Evolutionary conservation across 2,113 vertebrate genomes (phyloP).

Genomic region (Eptesicus fuscus): DNA sequence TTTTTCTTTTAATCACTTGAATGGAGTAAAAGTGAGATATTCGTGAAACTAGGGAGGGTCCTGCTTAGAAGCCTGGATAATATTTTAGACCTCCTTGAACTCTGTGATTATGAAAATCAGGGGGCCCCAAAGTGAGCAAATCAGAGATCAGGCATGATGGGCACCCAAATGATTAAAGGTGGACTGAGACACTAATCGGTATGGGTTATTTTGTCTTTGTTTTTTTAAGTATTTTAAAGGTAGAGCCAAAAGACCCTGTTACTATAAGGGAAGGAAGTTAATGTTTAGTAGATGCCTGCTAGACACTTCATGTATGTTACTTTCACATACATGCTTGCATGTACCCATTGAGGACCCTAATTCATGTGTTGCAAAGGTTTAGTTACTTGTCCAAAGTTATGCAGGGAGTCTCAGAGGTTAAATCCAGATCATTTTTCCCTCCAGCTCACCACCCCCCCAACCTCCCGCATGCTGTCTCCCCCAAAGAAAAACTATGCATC

Average conservation of each 20-base stretch:
- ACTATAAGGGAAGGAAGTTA: background rate
- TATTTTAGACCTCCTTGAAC: background rate
- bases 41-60: background rate
- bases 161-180: background rate
- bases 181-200: background rate
- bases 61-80: background rate
- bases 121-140: background rate
- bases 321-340: background rate
- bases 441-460: background rate
- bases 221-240: background rate
- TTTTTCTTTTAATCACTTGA: constrained; percentile 2
- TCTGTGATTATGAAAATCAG: background rate
- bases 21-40: background rate
- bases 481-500: background rate
- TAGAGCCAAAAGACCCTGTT: background rate
- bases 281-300: background rate
- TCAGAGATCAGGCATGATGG: background rate
- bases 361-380: background rate
- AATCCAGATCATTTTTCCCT: background rate
- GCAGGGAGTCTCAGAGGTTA: background rate
- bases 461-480: background rate
- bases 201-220: background rate
- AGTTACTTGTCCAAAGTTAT: background rate
- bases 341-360: background rate
- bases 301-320: background rate